Evolutionary conservation across 2,113 vertebrate species (phyloP).

Genomic region (Zosterops lateralis): DNA sequence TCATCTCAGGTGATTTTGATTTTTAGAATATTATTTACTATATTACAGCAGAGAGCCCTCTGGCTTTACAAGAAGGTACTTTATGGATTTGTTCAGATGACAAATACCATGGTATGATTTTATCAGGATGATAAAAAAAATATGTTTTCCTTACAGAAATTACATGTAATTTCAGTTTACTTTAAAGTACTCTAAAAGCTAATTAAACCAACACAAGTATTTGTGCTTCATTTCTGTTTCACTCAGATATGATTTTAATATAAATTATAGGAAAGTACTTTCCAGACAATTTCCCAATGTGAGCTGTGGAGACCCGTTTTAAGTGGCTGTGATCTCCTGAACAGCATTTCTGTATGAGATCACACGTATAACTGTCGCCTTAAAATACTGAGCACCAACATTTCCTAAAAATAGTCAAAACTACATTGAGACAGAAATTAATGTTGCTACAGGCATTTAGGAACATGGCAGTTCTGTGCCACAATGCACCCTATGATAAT

Average conservation of each 20-base stretch:
- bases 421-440: neutral
- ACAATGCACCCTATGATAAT: neutral
- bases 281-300: neutral
- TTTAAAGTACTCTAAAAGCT: neutral
- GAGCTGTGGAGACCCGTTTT: neutral
- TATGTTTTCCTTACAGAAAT: neutral
- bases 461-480: neutral
- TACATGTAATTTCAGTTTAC: neutral
- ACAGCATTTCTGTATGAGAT: neutral
- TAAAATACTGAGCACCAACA: neutral
- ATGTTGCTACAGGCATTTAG: neutral
- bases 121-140: neutral
- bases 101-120: neutral
- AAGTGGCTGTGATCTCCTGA: neutral
- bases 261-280: neutral
- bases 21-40: neutral
- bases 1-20: neutral
- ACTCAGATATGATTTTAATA: neutral
- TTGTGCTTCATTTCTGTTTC: neutral
- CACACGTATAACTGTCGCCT: rapidly evolving
- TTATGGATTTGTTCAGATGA: neutral
- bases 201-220: neutral
- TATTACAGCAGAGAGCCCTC: neutral
- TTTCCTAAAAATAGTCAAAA: neutral
- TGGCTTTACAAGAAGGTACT: neutral